These are phyloP conservation scores for Idaea straminata DNA, from an alignment of 2,888 invertebrate species.

Conservation along the genomic window DNA sequence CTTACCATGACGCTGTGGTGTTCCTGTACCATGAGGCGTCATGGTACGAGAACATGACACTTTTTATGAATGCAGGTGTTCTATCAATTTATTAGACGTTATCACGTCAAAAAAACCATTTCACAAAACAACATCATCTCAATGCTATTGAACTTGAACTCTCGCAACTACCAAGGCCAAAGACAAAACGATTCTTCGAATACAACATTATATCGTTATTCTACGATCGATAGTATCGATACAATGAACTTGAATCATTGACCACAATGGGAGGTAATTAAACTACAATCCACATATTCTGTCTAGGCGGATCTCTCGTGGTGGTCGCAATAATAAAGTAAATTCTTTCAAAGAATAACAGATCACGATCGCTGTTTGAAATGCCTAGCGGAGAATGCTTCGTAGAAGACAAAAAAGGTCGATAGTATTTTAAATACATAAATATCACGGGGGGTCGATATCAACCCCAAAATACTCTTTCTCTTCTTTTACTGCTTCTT, in stretches of 20 bases:
- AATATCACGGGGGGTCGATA: too few species aligned
- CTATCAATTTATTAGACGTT: too few species aligned
- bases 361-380: too few species aligned
- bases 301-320: conserved; percentile 65
- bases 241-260: conserved; percentile 50
- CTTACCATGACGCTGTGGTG: too few species aligned
- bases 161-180: conserved; percentile 24
- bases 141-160: conserved; percentile 25
- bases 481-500: too few species aligned
- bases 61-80: too few species aligned
- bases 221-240: conserved; percentile 8
- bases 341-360: conserved; percentile 42
- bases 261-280: conserved; percentile 77
- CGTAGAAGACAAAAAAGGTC: conserved; percentile 26
- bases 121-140: neutral
- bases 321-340: conserved; percentile 69
- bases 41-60: too few species aligned
- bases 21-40: too few species aligned
- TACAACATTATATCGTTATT: neutral
- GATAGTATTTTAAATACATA: too few species aligned
- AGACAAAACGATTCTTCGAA: conserved; percentile 17
- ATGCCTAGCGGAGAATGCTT: conserved; percentile 34
- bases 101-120: neutral
- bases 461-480: too few species aligned
- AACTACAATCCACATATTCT: conserved; percentile 74